Percentiles rank a stretch among this genome's conserved stretches.
Evolutionary conservation across 2,888 invertebrate species (phyloP).

Genomic region (Acanthosepion esculentum): DNA sequence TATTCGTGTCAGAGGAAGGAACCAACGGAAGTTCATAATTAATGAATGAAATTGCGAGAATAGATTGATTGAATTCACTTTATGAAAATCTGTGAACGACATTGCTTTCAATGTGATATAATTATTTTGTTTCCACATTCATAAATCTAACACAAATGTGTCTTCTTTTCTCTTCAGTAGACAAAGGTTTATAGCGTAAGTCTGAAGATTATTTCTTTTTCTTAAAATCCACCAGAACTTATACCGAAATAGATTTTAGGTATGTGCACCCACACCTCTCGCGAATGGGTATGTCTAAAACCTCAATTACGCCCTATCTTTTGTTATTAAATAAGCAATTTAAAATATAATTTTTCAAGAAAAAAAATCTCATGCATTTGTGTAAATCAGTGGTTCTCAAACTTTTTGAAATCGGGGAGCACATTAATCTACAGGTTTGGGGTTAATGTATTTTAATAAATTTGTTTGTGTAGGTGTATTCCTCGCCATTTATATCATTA

Average conservation of each 20-base stretch:
- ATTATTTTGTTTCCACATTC: not conserved
- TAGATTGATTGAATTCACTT: not conserved
- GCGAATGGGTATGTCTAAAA: too few species aligned
- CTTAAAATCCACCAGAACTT: not conserved
- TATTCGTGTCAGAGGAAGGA: not conserved
- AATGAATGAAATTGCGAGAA: not conserved
- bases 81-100: not conserved
- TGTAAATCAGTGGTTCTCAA: too few species aligned
- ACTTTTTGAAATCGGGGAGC: too few species aligned
- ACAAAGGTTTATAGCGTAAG: not conserved
- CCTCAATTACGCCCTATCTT: too few species aligned
- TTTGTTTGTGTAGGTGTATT: too few species aligned
- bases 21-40: not conserved
- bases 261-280: not conserved
- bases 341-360: too few species aligned
- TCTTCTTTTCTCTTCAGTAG: not conserved
- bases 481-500: too few species aligned
- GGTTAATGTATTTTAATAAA: too few species aligned
- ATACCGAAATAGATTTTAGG: not conserved
- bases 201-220: not conserved
- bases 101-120: not conserved
- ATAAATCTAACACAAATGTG: not conserved
- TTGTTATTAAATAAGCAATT: too few species aligned
- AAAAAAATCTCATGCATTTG: too few species aligned
- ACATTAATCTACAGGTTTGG: too few species aligned